Evolutionary conservation across 2,797 vertebrate species (phyloP).

Genomic region (Tragopan temminckii): DNA sequence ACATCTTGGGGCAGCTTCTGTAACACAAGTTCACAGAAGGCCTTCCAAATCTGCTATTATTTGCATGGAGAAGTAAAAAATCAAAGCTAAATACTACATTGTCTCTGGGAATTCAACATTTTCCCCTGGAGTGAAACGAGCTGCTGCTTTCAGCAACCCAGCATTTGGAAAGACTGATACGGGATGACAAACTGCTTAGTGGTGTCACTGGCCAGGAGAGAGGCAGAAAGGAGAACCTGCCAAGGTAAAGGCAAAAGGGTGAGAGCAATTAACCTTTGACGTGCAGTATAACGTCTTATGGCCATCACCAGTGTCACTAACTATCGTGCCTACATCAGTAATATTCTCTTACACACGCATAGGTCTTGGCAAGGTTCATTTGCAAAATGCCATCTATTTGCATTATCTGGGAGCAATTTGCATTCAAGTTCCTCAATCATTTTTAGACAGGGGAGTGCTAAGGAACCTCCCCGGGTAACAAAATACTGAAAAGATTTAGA

Average conservation of each 20-base stretch:
- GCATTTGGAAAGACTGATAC: not conserved
- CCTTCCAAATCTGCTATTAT: not conserved
- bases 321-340: not conserved
- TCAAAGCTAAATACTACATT: not conserved
- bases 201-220: not conserved
- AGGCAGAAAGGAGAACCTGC: not conserved
- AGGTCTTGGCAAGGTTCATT: constrained; percentile 41
- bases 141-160: not conserved
- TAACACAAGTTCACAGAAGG: not conserved
- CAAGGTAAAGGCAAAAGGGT: not conserved
- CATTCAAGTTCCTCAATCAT: not conserved
- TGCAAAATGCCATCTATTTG: not conserved
- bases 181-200: not conserved
- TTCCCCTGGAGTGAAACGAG: not conserved
- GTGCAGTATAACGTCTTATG: not conserved
- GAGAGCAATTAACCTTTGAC: constrained; percentile 43
- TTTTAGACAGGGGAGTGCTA: constrained; percentile 24
- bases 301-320: constrained; percentile 12
- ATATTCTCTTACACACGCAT: not conserved
- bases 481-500: constrained; percentile 4
- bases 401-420: constrained; percentile 20
- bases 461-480: not conserved
- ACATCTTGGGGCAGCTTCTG: not conserved
- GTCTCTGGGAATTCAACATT: not conserved
- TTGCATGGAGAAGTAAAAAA: not conserved